Conservation (phyloP, 2,888 invertebrate species). For the Cremastobaeus sp. region DNA sequence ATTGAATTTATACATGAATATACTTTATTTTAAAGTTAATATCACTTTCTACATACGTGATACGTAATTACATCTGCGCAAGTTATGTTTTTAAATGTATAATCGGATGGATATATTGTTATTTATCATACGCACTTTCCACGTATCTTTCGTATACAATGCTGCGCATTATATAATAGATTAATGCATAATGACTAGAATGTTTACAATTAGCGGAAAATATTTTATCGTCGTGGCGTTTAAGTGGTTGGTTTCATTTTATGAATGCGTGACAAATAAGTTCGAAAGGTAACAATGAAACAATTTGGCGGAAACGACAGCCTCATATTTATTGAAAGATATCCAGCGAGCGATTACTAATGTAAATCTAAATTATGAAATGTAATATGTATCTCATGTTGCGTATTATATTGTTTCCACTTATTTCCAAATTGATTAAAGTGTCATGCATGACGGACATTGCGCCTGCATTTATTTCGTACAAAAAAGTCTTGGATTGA, state of each 20-base stretch:
- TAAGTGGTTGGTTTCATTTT: slow-evolving; percentile 2
- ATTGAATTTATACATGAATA: slow-evolving; percentile 51
- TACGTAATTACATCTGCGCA: slow-evolving; percentile 51
- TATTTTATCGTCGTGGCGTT: slow-evolving; percentile 10
- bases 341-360: no score
- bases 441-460: no score
- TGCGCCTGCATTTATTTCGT: no score
- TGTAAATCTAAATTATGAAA: no score
- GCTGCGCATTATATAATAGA: slow-evolving; percentile 39
- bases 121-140: slow-evolving; percentile 25
- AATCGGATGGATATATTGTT: slow-evolving; percentile 40
- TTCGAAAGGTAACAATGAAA: neutral
- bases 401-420: no score
- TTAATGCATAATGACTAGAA: slow-evolving; percentile 50
- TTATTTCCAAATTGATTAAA: no score
- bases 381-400: no score
- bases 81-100: slow-evolving; percentile 39
- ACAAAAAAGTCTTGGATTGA: no score
- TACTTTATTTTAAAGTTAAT: slow-evolving; percentile 51
- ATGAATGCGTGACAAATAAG: neutral
- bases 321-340: no score
- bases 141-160: slow-evolving; percentile 46
- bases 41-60: slow-evolving; percentile 50
- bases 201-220: slow-evolving; percentile 49
- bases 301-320: no score